Evolutionary conservation across 2,888 invertebrate species (phyloP), one percentile per base, ranked within the genome.

Genomic region (Spodoptera picta): DNA sequence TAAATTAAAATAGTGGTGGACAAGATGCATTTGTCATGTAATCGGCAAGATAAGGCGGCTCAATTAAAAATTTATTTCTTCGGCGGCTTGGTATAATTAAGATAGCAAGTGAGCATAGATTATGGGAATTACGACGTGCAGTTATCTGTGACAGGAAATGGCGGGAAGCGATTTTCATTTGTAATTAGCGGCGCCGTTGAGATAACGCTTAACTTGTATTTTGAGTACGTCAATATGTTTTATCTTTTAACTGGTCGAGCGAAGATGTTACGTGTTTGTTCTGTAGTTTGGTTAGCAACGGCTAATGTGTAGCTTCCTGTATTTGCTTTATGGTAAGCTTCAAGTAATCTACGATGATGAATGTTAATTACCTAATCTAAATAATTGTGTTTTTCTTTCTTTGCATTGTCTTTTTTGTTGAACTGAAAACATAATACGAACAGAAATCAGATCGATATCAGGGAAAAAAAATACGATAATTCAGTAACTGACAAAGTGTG

Each of bases 1-100:
- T 73, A 70, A 75, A 70, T 73, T 72, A 72, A 79, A 77, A 81
- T 73, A 79, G 73, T 77, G 58, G 67, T 45, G 64, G 73, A 78
- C 76, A 78, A 74, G 77, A 71, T 74, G 77, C 84, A 86, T 87
- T 87, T 87, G 85, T 88, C 88, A 84, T 80, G 81, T 85, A 81
- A 82, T 85, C 79, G 79, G 67, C 53, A 54, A 75, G 85, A 84
- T 87, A 87, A 84, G 74, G 77, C 70, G 65, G 76, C 80, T 87
- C 86, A 88, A 90, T 90, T 89, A 90, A 89, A 88, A 87, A 87
- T 86, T 72, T 88, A 87, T 88, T 83, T 79, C 82, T 82, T 78
- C 82, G 81, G 75, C 77, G 80, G 81, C 80, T 78, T 67, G 75
- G 72, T 56, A 84, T 85, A 90, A 90, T 90, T 90, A 90, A 90